Evolutionary conservation across 2,888 invertebrate species (phyloP).

Genomic region (Podabrus alpinus): DNA sequence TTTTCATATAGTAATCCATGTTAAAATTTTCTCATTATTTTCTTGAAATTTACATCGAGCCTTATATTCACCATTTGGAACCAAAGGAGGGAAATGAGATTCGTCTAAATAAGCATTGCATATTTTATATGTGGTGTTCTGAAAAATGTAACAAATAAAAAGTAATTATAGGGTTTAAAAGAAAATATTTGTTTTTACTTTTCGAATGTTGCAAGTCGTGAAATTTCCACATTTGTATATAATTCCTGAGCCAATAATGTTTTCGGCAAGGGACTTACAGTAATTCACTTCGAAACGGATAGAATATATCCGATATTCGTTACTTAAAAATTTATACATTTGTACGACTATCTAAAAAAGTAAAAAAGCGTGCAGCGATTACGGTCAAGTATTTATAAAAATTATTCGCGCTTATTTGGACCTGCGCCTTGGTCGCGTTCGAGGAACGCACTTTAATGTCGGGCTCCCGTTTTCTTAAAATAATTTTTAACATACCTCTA

Average conservation of each 20-base stretch:
- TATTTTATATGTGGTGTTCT: neutral
- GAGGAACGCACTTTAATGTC: too few relatives aligned
- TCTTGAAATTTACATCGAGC: neutral
- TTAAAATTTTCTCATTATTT: neutral
- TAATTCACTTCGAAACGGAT: neutral
- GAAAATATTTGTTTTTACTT: too few relatives aligned
- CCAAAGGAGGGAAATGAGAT: neutral
- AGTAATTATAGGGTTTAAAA: too few relatives aligned
- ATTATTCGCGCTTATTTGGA: too few relatives aligned
- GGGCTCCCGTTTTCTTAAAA: too few relatives aligned
- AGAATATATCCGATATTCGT: neutral
- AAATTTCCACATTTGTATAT: neutral
- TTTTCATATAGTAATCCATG: neutral
- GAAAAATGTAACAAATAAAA: neutral
- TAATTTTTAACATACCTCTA: too few relatives aligned
- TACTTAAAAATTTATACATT: neutral
- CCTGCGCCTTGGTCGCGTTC: too few relatives aligned
- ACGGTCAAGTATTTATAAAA: too few relatives aligned
- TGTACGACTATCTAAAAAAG: neutral
- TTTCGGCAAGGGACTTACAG: neutral
- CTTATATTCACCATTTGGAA: neutral
- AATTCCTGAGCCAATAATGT: neutral
- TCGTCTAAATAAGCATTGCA: neutral
- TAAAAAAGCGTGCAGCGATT: too few relatives aligned
- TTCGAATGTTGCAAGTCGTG: too few relatives aligned